Conservation (phyloP, 2,888 invertebrate species). For the Lobophora halterata region DNA sequence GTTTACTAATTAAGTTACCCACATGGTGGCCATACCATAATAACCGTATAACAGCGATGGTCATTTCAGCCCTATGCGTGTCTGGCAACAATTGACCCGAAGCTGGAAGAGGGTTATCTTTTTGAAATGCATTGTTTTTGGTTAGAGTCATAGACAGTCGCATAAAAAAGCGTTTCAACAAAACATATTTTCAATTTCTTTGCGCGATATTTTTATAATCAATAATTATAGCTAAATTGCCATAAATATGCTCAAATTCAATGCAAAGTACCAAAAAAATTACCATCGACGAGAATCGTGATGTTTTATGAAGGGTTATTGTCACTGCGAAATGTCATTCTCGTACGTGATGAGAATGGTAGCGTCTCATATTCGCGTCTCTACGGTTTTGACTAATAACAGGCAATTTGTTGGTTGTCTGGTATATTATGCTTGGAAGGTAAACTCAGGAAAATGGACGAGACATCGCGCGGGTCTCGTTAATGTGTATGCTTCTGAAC, state of each 20-base stretch:
- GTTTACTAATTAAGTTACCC: conserved; percentile 25
- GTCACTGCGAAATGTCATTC: background rate
- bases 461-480: too few relatives aligned
- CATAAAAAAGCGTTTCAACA: conserved; percentile 3
- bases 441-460: too few relatives aligned
- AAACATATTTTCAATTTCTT: too few relatives aligned
- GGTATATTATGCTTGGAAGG: background rate
- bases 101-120: conserved; percentile 23
- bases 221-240: background rate
- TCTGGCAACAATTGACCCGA: conserved; percentile 27
- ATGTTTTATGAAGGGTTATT: too few relatives aligned
- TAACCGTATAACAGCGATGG: conserved; percentile 24
- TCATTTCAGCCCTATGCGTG: conserved; percentile 27
- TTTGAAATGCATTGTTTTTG: conserved; percentile 18
- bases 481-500: too few relatives aligned
- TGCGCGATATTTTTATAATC: background rate
- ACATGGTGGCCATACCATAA: conserved; percentile 27
- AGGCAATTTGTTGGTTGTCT: conserved; percentile 1
- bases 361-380: background rate
- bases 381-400: conserved; percentile 1
- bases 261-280: too few relatives aligned
- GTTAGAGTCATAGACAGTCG: conserved; percentile 2
- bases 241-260: too few relatives aligned
- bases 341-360: conserved; percentile 3
- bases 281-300: too few relatives aligned